A percentile compares a stretch with the other conserved stretches of the same genome.
Evolutionary conservation across 2,797 vertebrate genomes (phyloP).

Genomic region (Oophaga sylvatica): DNA sequence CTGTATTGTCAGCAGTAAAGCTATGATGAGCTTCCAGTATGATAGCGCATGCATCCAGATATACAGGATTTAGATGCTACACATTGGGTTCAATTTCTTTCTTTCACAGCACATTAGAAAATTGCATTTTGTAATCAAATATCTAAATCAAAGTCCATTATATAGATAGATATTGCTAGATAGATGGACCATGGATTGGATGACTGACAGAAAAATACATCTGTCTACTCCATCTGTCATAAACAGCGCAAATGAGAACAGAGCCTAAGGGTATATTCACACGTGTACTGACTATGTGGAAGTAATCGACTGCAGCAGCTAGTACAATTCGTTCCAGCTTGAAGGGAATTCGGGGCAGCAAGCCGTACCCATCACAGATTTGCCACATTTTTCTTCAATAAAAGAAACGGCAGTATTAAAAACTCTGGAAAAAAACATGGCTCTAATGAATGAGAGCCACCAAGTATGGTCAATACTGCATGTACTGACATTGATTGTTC

Average conservation of each 20-base stretch:
- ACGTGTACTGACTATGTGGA: neutral
- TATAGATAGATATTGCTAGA: too few relatives aligned
- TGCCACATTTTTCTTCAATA: neutral
- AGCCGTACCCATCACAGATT: neutral
- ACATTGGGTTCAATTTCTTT: too few relatives aligned
- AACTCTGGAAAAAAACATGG: neutral
- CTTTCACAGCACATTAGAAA: neutral
- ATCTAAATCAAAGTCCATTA: neutral
- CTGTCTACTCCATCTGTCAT: neutral
- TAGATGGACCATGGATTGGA: neutral
- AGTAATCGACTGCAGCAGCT: neutral
- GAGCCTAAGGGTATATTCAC: neutral
- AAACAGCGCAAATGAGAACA: neutral
- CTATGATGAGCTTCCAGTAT: too few relatives aligned
- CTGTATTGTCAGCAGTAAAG: too few relatives aligned
- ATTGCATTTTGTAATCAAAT: neutral
- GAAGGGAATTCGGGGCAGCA: neutral
- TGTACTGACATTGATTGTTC: too few relatives aligned
- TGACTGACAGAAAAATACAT: neutral
- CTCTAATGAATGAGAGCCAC: too few relatives aligned
- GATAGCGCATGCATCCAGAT: too few relatives aligned
- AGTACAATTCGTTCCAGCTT: neutral
- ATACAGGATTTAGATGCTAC: too few relatives aligned
- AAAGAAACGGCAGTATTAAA: neutral
- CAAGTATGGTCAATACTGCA: too few relatives aligned